Base-by-base conservation (phyloP, 2,113 vertebrate genomes). In the Oceanites oceanicus region DNA sequence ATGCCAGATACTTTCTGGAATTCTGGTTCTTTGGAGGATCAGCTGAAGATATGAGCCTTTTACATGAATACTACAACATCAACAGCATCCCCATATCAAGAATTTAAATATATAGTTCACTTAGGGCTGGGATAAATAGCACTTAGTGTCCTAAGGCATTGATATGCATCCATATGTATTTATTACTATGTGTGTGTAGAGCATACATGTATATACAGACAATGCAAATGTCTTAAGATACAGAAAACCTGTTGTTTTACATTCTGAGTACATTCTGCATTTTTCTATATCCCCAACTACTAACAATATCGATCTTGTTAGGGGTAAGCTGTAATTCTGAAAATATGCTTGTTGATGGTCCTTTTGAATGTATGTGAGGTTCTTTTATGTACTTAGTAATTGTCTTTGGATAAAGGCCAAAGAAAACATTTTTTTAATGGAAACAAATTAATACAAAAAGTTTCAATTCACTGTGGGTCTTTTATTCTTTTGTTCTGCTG, bases 141-240 rank as follows among this genome's bases (percentile, higher is more conserved):
- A 21, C 15, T 68, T 0, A 0, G 13, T 80, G 11, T 86, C 70
- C 22, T 59, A 59, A 53, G 59, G 53, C 79, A 25, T 7, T 40
- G 16, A 23, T 49, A 50, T 0, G 3, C 22, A 83, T 66, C 30
- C 12, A 9, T 61, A 44, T 53, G 3, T 94, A 61, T 80, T 86
- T 89, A 59, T 45, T 73, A 47, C 10, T 86, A 7, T 59, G 5
- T 40, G 9, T 14, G 7, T 1, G 0, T 50, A 50, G 50, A 74
- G 29, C 13, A 10, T 32, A 16, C 0, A 0, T 82, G 11, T 86
- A 6, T 53, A 26, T 66, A 62, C 23, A 61, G 59, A 53, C 53
- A 88, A 11, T 1, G 1, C 25, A 88, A 34, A 66, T 55, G 13
- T n/a, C 26, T 17, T 42, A 38, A 81, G 22, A 50, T 67, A 19